Evolutionary conservation across 2,113 vertebrate genomes (phyloP), one percentile per base, ranked within the genome.

Genomic region (Cavia porcellus): DNA sequence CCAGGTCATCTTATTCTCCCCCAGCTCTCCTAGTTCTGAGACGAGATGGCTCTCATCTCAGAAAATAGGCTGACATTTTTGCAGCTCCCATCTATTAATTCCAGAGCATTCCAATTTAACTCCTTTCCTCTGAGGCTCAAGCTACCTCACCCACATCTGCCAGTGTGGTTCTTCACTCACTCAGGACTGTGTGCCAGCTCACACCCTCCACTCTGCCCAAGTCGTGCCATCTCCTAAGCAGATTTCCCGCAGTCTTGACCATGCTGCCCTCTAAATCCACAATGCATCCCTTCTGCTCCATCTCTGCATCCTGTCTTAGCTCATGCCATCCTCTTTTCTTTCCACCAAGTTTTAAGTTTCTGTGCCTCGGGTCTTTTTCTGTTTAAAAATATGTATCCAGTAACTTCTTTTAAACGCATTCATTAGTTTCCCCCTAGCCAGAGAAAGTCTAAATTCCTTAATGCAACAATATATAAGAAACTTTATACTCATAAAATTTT

Each of bases 391-490:
- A 52, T 15, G 0, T 70, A 87, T 4, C 11, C 55, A 86, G 32
- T 82, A 91, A 86, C 4, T 68, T 52, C 86, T 90, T 75, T 75
- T 81, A 92, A 96, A 95, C 95, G n/a, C 35, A 88, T 85, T 92
- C 35, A 87, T 75, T 93, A 90, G 55, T 94, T 42, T 38, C 38
- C 45, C 45, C 38, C 24, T 42, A 95, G 28, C 35, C 72, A 94
- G 52, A 80, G 52, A 59, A 96, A 94, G 28, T 52, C 64, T 50
- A 95, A 96, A 97, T 91, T 89, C 74, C 72, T 90, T 74, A 92
- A 90, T 6, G 25, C 30, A 93, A 57, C 6, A 91, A 25, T n/a
- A 72, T 4, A 2, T 32, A 86, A 86, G 30, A 79, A 96, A 90
- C 2, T 9, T 96, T 92, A 38, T 25, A 64, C n/a, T 57, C 75